Evolutionary conservation across 2,888 invertebrate genomes (phyloP).

Genomic region (Peribatodes rhomboidaria): DNA sequence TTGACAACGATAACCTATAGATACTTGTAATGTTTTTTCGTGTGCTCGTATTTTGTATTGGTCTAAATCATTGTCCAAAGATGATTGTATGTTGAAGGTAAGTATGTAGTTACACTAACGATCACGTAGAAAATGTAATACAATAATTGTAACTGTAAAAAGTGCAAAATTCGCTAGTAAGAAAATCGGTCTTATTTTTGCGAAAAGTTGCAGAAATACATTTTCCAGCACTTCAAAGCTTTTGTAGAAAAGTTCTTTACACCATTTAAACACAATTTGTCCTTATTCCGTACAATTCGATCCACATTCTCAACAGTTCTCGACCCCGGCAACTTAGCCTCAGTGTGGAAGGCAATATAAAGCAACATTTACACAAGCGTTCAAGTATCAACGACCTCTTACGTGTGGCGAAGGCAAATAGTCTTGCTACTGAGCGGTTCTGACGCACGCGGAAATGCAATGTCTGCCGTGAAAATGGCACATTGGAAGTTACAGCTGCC

Average conservation of each 20-base stretch:
- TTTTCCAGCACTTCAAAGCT: too few species aligned
- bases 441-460: conserved; percentile 18
- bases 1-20: too few species aligned
- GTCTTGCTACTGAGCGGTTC: conserved; percentile 9
- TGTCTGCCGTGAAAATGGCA: conserved; percentile 5
- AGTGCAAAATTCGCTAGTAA: too few species aligned
- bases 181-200: too few species aligned
- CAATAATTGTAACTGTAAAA: too few species aligned
- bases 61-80: too few species aligned
- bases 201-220: too few species aligned
- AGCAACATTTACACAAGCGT: conserved; percentile 27
- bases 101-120: too few species aligned
- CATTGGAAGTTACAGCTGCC: neutral
- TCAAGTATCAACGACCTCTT: conserved; percentile 54
- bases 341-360: conserved; percentile 32
- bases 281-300: neutral
- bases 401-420: conserved; percentile 57
- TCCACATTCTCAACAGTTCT: neutral
- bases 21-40: too few species aligned
- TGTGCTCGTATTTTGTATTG: too few species aligned
- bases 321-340: neutral
- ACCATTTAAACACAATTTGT: neutral
- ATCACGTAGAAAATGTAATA: too few species aligned
- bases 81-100: too few species aligned
- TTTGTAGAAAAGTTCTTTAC: neutral